Evolutionary conservation across 2,113 vertebrate genomes (phyloP).

Genomic region (Argyrosomus japonicus): DNA sequence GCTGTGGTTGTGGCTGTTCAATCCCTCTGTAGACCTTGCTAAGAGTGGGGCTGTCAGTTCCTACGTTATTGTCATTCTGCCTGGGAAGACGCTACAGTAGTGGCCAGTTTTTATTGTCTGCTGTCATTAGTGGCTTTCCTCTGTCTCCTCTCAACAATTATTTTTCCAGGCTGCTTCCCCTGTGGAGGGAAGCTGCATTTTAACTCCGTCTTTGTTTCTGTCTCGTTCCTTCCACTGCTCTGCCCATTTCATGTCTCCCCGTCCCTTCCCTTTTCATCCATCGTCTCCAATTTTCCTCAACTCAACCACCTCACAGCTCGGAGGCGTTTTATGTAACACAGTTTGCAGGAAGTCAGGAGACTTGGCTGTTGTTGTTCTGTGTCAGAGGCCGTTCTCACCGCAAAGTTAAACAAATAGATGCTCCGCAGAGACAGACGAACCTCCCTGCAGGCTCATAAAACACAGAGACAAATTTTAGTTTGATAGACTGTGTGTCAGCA

Average conservation of each 20-base stretch:
- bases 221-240: constrained; percentile 48
- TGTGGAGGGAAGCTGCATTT: constrained; percentile 56
- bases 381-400: constrained; percentile 51
- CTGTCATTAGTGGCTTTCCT: constrained; percentile 82
- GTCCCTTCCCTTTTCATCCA: constrained; percentile 54
- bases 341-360: constrained; percentile 47
- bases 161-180: constrained; percentile 74
- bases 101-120: constrained; percentile 74
- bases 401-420: constrained; percentile 70
- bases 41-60: constrained; percentile 33
- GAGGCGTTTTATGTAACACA: constrained; percentile 51
- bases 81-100: constrained; percentile 62
- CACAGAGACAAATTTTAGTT: constrained; percentile 51
- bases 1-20: constrained; percentile 58
- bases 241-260: constrained; percentile 43
- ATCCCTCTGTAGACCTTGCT: constrained; percentile 40
- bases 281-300: constrained; percentile 29
- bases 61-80: constrained; percentile 63
- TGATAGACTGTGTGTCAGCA: constrained; percentile 59
- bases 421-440: constrained; percentile 52
- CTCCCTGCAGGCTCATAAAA: constrained; percentile 62
- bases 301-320: constrained; percentile 34
- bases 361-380: constrained; percentile 39
- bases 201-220: constrained; percentile 55
- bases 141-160: constrained; percentile 74